phyloP scores from a whole-genome alignment of 2,888 invertebrate genomes.

The Carcina quercana region DNA sequence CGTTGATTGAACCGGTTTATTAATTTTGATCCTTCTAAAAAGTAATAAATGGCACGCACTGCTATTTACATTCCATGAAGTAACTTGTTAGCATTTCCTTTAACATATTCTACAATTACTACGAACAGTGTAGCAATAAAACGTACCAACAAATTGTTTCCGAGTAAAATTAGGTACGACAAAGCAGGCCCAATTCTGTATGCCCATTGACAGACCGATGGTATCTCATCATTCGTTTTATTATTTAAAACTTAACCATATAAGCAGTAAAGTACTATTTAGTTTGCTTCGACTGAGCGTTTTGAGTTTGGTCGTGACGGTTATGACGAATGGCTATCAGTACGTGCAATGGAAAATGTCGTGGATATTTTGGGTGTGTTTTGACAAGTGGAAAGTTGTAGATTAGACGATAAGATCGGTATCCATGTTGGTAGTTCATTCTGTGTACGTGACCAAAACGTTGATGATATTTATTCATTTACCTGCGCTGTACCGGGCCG shows the following conservation, averaged over 20 bases:
- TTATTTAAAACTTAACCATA: too few species aligned
- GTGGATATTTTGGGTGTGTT: conserved; percentile 35
- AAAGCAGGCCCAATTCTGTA: conserved; percentile 41
- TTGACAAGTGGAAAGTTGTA: conserved; percentile 34
- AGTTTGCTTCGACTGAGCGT: too few species aligned
- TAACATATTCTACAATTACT: too few species aligned
- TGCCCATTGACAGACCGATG: conserved; percentile 43
- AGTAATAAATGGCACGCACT: too few species aligned
- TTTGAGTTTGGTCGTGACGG: conserved; percentile 40
- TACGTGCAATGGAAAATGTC: conserved; percentile 40
- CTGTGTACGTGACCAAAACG: too few species aligned
- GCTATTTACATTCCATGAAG: too few species aligned
- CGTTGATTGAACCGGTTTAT: too few species aligned
- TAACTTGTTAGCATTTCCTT: too few species aligned
- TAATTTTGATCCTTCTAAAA: too few species aligned
- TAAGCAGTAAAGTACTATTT: too few species aligned
- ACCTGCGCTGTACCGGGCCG: too few species aligned
- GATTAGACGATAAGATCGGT: conserved; percentile 34
- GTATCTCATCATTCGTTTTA: conserved; percentile 44
- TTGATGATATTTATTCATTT: too few species aligned
- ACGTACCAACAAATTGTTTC: conserved; percentile 32
- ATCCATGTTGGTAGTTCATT: conserved; percentile 25
- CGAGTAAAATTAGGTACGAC: conserved; percentile 28
- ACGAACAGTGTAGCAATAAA: conserved; percentile 27
- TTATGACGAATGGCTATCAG: conserved; percentile 30